Percentiles rank a stretch among this genome's conserved stretches.
These are phyloP conservation scores for Pissodes strobi DNA, from an alignment of 1,140 invertebrate genomes.

Conservation along the genomic window DNA sequence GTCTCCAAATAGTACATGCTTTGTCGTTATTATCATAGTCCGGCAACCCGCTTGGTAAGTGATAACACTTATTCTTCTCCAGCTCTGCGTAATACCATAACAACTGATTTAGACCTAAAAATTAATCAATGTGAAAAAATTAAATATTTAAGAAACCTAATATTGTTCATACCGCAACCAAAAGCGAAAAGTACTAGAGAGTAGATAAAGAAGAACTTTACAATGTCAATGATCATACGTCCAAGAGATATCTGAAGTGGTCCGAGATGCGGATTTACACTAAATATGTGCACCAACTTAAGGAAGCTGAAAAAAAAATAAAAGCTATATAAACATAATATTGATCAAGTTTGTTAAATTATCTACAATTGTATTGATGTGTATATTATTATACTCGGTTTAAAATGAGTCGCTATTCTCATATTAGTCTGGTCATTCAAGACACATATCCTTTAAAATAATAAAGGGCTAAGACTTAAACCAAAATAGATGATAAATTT, in stretches of 20 bases:
- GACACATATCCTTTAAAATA: too few relatives aligned
- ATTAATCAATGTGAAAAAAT: not conserved
- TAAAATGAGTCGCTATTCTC: not conserved
- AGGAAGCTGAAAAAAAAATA: constrained; percentile 65
- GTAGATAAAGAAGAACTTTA: constrained; percentile 88
- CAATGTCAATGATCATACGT: constrained; percentile 86
- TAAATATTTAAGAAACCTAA: not conserved
- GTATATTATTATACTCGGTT: not conserved
- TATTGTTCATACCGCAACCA: constrained; percentile 67
- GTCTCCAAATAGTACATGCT: constrained; percentile 78
- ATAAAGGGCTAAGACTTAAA: too few relatives aligned
- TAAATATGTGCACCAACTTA: constrained; percentile 88
- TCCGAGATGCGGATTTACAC: constrained; percentile 87
- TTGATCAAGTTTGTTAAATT: too few relatives aligned
- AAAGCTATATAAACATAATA: too few relatives aligned
- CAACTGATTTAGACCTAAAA: constrained; percentile 76
- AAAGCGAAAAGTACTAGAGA: constrained; percentile 82
- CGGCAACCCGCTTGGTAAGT: constrained; percentile 62
- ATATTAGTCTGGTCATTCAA: too few relatives aligned
- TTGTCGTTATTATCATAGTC: constrained; percentile 71
- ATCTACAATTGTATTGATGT: too few relatives aligned
- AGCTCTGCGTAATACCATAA: constrained; percentile 89
- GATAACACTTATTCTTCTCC: constrained; percentile 77
- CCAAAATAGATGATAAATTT: too few relatives aligned
- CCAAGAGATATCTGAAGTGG: constrained; percentile 84